Base-by-base conservation (phyloP, 1,140 invertebrate species). In the Propsilocerus akamusi region DNA sequence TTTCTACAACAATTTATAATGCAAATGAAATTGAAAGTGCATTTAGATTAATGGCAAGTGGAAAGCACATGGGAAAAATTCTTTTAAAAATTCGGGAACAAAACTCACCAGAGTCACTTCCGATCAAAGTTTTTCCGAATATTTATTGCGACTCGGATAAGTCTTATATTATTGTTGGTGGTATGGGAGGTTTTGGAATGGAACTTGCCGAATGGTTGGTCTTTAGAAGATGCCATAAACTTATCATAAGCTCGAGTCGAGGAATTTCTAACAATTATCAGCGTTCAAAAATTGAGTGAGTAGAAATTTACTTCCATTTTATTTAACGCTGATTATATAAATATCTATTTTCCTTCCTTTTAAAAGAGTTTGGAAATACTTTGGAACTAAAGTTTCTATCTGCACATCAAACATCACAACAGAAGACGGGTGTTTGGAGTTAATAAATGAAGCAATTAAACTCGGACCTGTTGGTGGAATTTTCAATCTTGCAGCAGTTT, bases 31-130 rank as follows among this genome's bases (percentile, higher is more conserved):
- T 77, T 3, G 75, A 78, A 56, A 60, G 72, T 51, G 76, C 76
- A 4, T 80, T 79, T 61, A 65, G 75, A 49, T 77, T 76, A 55
- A 86, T 88, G 84, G 78, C 81, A 6, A 72, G 76, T 52, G 85
- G 85, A n/a, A 85, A 85, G 68, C 85, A 89, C 60, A 81, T 85
- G 51, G 85, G 85, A 52, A 88, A 89, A 73, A 80, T 86, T 49
- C 22, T 52, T 47, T 20, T 34, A 2, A 23, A 25, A 65, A 81
- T 95, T 46, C 71, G 78, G n/a, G 72, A 80, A 11, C 82, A 87
- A 11, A 30, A 51, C 22, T 14, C 17, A 2, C 8, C 22, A 8
- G 1, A 41, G 12, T 28, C 41, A 23, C 24, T 48, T 11, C 30
- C 12, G 11, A 49, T 52, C 24, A 49, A 49, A 23, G 26, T 32